Conservation (phyloP, 2,113 vertebrate species). For the Heliornis fulica region DNA sequence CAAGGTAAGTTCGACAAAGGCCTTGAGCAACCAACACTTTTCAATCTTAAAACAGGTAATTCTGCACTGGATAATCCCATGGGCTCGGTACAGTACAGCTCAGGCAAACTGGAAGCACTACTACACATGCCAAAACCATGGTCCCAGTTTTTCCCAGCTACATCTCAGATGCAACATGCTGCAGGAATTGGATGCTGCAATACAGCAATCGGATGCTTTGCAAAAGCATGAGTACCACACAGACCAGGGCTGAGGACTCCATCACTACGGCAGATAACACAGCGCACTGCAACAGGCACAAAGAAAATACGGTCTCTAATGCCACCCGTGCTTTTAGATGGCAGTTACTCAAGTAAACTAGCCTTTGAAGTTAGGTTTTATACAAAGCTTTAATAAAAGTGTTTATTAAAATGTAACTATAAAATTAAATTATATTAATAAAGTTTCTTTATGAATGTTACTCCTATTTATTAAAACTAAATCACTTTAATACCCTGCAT, state of each 20-base stretch:
- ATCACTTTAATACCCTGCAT: background rate
- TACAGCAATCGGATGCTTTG: too few relatives aligned
- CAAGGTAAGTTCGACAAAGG: background rate
- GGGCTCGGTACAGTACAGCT: background rate
- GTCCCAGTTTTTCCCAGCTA: background rate
- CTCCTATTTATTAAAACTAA: background rate
- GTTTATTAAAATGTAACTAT: background rate
- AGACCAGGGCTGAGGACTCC: accelerated
- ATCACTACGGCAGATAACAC: background rate
- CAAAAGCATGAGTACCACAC: background rate
- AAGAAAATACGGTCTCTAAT: background rate
- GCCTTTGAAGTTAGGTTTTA: constrained; percentile 32
- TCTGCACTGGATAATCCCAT: background rate
- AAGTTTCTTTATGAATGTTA: background rate
- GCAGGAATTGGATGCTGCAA: background rate
- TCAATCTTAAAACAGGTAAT: background rate
- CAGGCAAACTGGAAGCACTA: background rate
- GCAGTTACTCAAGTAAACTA: background rate
- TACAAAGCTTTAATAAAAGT: constrained; percentile 23
- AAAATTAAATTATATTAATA: background rate
- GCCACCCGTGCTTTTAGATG: background rate
- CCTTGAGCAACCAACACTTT: background rate
- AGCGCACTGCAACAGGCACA: background rate
- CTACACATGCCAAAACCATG: background rate
- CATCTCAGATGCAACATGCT: background rate